phyloP scores from a whole-genome alignment of 2,888 invertebrate species.

The Pseudococcus longispinus region DNA sequence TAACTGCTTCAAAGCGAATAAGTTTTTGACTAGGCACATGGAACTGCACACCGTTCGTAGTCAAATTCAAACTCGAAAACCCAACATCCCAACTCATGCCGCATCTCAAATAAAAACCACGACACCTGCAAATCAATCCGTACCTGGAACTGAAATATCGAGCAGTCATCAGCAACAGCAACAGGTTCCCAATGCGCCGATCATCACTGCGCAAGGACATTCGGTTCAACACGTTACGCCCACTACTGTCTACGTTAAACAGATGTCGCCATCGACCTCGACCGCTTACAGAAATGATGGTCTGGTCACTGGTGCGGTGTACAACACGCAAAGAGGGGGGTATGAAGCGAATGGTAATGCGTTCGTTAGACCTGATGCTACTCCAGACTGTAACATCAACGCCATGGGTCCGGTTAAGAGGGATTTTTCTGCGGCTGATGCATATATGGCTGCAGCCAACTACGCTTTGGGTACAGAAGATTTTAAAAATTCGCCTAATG shows the following conservation, averaged over 20 bases:
- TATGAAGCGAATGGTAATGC: background rate
- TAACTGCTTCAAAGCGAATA: conserved; percentile 59
- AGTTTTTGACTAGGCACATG: conserved; percentile 57
- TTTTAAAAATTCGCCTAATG: background rate
- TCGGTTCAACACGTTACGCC: background rate
- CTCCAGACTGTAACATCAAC: background rate
- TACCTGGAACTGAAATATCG: background rate
- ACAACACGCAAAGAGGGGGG: background rate
- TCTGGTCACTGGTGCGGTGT: background rate
- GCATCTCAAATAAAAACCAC: background rate
- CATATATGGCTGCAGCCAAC: conserved; percentile 18
- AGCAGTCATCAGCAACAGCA: background rate
- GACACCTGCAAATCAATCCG: background rate
- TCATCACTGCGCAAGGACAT: background rate
- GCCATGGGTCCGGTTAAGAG: background rate
- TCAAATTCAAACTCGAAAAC: conserved; percentile 28
- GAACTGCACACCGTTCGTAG: conserved; percentile 48
- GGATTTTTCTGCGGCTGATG: background rate
- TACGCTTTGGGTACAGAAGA: conserved; percentile 11
- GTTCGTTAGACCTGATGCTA: background rate
- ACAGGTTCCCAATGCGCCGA: background rate
- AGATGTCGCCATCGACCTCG: background rate
- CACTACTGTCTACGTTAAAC: background rate
- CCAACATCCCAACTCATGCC: background rate
- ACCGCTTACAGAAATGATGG: background rate